Evolutionary conservation across 2,113 vertebrate genomes (phyloP).

Genomic region (Alouatta palliata): DNA sequence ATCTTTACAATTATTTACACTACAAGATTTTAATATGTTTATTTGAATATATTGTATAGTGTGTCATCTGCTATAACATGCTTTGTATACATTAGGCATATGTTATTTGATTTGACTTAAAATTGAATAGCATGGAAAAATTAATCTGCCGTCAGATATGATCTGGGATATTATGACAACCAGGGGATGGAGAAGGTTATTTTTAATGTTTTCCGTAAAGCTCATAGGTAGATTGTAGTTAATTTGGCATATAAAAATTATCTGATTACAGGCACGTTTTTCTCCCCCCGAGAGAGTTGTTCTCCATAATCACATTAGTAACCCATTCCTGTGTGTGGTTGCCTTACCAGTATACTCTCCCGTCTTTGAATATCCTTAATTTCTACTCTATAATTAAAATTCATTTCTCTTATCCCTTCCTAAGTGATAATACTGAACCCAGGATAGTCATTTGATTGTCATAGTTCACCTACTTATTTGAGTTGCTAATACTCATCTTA

Average conservation of each 20-base stretch:
- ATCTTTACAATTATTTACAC: constrained; percentile 38
- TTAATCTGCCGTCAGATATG: constrained; percentile 36
- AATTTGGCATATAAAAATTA: constrained; percentile 52
- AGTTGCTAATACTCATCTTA: neutral
- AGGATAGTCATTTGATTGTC: neutral
- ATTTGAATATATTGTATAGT: neutral
- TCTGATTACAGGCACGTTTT: constrained; percentile 22
- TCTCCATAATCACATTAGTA: constrained; percentile 36
- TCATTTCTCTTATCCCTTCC: neutral
- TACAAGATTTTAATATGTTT: neutral
- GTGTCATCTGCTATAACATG: neutral
- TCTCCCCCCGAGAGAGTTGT: neutral
- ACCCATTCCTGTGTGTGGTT: neutral
- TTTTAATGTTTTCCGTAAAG: constrained; percentile 49
- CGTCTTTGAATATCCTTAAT: neutral
- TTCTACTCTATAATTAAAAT: neutral
- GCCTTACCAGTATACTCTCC: neutral
- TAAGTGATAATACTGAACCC: neutral
- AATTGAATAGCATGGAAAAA: constrained; percentile 50
- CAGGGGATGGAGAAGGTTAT: constrained; percentile 51
- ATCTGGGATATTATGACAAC: constrained; percentile 23
- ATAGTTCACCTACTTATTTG: neutral
- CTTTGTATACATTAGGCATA: constrained; percentile 3
- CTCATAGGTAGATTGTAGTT: constrained; percentile 55
- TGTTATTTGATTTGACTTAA: constrained; percentile 44